phyloP scores from a whole-genome alignment of 2,888 invertebrate species.

The Caenorhabditis sp. region DNA sequence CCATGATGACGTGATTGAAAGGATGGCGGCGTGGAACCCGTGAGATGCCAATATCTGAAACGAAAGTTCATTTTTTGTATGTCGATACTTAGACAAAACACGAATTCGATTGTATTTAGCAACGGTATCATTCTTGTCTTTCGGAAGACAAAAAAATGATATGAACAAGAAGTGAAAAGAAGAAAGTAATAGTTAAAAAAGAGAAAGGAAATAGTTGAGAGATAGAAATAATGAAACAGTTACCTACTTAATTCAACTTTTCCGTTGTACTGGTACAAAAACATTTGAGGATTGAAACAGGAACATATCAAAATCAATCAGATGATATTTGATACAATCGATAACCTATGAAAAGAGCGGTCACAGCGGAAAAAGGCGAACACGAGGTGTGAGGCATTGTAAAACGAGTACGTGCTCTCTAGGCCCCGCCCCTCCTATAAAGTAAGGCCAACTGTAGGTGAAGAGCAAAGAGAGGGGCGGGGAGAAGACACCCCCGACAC shows the following conservation, averaged over 20 bases:
- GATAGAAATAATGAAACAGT: slow-evolving; percentile 13
- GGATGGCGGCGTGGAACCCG: slow-evolving; percentile 22
- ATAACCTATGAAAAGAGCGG: neutral
- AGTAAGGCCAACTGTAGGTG: slow-evolving; percentile 46
- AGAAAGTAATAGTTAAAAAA: slow-evolving; percentile 13
- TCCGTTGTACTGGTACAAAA: slow-evolving; percentile 18
- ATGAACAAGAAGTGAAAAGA: slow-evolving; percentile 2
- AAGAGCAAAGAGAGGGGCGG: slow-evolving; percentile 6
- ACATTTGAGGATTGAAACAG: slow-evolving; percentile 9
- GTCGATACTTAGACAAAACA: slow-evolving; percentile 33
- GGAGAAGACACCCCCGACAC: slow-evolving; percentile 15
- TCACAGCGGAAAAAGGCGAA: neutral
- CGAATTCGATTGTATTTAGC: neutral
- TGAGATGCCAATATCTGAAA: slow-evolving; percentile 63
- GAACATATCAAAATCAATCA: slow-evolving; percentile 31
- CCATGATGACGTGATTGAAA: slow-evolving; percentile 52
- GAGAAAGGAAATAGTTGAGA: slow-evolving; percentile 1
- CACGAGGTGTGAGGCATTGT: slow-evolving; percentile 4
- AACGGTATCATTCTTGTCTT: slow-evolving; percentile 54
- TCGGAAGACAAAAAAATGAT: slow-evolving; percentile 30
- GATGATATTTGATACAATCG: slow-evolving; percentile 2
- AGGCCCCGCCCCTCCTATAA: slow-evolving; percentile 23
- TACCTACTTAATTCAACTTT: slow-evolving; percentile 2
- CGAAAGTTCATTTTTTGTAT: slow-evolving; percentile 13
- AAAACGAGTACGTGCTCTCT: slow-evolving; percentile 14